Evolutionary conservation across 64 coral and sea anemone species (phyloP), one percentile per base, ranked within the genome.

Genomic region (Acropora yongei): DNA sequence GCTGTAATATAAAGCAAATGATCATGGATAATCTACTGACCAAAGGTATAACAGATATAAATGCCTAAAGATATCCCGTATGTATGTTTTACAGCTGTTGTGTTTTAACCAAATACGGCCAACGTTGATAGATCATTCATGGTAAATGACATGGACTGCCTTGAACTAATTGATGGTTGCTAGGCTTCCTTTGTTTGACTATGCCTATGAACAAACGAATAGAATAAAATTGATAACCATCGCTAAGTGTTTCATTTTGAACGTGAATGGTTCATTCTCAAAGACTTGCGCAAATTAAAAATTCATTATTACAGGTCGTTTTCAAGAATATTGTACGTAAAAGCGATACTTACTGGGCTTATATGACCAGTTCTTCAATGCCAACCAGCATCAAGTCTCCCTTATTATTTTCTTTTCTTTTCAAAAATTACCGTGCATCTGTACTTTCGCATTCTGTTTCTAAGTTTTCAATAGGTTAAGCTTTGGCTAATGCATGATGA

Each of bases 241-340:
- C 61, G 44, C 6, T 18, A 16, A 69, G 44, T 69, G 46, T 69
- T 84, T 84, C 7, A 69, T 69, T 69, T 71, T 44, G 48, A 17
- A 48, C 30, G n/a, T 9, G 19, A 20, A 68, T 9, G 16, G 82
- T 41, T 19, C 65, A 48, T 71, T 65, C 65, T 4, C 82, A 16
- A 42, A 18, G 61, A 45, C 82, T 47, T 84, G 82, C 44, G 82
- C 82, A 18, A 48, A 72, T 84, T 67, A 68, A 65, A 16, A 68
- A 68, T 84, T 84, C 16, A 71, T 84, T 2, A 84, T 3, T 47
- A 5, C 17, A 84, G 30, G 30, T 69, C 43, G 60, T 69, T 11
- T 63, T 10, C 60, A 8, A 63, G 16, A 11, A 63, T 63, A 63
- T 55, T 55, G 51, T 55, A 55, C 16, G 60, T 12, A 14, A 63